A percentile compares a stretch with the other conserved stretches of the same genome.
These are phyloP conservation scores for Rhopalosiphum maidis DNA, from an alignment of 1,140 invertebrate genomes.

Conservation along the genomic window DNA sequence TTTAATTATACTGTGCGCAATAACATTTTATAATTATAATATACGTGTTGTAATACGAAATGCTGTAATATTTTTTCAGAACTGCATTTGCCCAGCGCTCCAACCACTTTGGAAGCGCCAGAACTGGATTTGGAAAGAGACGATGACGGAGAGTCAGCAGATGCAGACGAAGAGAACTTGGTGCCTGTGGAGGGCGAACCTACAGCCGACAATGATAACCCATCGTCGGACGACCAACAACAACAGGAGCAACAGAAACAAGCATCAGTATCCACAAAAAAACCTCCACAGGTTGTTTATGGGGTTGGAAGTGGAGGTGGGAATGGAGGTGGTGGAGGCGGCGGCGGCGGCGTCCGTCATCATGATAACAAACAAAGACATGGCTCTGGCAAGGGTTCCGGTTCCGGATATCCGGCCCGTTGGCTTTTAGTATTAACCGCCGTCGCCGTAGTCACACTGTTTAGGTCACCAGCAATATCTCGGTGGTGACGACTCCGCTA, in stretches of 20 bases:
- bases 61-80: neutral
- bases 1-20: neutral
- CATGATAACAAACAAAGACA: constrained; percentile 19
- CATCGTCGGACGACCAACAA: neutral
- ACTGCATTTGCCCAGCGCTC: constrained; percentile 10
- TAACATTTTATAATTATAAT: neutral
- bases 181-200: neutral
- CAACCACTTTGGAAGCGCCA: neutral
- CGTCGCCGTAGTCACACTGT: neutral
- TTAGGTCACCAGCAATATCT: neutral
- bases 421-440: neutral
- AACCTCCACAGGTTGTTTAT: neutral
- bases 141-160: no score
- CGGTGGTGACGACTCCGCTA: neutral
- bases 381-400: neutral
- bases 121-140: neutral
- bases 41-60: neutral
- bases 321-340: neutral
- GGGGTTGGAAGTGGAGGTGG: neutral
- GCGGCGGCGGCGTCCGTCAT: neutral
- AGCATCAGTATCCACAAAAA: neutral
- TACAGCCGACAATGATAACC: neutral
- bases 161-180: neutral
- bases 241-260: neutral
- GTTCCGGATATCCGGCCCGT: neutral